Percentiles rank a stretch among this genome's conserved stretches.
phyloP scores from a whole-genome alignment of 92 coral and sea anemone species.

The Epizoanthus ramosus region DNA sequence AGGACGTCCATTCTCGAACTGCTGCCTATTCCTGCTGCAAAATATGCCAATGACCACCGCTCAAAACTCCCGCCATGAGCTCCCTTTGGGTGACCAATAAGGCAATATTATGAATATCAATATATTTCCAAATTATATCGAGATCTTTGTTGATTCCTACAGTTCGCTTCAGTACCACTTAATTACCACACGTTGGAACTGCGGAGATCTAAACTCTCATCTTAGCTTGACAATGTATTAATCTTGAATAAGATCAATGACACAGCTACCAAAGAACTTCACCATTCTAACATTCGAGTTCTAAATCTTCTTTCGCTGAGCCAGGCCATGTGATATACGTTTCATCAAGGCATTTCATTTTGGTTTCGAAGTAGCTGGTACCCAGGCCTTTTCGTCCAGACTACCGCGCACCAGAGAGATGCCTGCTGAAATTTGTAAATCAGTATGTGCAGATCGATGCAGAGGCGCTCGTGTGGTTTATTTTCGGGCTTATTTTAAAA shows the following conservation, averaged over 20 bases:
- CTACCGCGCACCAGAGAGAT: not conserved
- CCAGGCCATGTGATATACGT: not conserved
- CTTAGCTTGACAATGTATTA: too few relatives aligned
- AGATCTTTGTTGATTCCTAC: not conserved
- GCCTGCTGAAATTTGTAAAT: not conserved
- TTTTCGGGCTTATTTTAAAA: too few relatives aligned
- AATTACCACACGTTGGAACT: not conserved
- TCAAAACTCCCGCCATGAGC: slow-evolving; percentile 21
- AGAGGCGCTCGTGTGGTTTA: too few relatives aligned
- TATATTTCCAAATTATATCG: too few relatives aligned
- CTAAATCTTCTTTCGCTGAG: not conserved
- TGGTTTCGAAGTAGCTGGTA: not conserved
- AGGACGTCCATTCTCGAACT: slow-evolving; percentile 72
- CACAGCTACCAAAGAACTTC: not conserved
- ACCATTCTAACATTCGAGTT: not conserved
- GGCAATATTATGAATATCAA: too few relatives aligned
- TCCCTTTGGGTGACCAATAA: too few relatives aligned
- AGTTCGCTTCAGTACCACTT: not conserved
- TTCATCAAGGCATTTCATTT: too few relatives aligned
- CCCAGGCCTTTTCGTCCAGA: not conserved
- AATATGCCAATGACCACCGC: not conserved
- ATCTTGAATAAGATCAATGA: not conserved
- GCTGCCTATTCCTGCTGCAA: not conserved
- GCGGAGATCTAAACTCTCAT: not conserved
- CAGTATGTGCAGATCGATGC: too few relatives aligned